Percentiles rank a stretch among this genome's conserved stretches.
Conservation (phyloP, 2,113 vertebrate species). For the Brachionichthys hirsutus region DNA sequence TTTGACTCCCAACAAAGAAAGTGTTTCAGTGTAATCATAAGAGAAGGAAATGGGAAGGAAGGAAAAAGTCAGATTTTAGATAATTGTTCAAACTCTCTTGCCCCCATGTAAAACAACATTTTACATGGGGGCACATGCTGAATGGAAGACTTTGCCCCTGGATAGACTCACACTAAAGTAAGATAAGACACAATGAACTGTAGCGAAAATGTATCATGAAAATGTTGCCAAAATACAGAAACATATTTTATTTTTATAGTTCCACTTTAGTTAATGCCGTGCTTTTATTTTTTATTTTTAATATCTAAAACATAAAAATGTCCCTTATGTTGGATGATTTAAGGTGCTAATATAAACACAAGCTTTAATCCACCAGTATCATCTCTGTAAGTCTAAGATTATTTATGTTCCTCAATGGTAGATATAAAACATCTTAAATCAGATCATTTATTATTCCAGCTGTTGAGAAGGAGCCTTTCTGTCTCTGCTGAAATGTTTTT, state of each 20-base stretch:
- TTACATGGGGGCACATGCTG: not conserved
- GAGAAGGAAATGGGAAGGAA: not conserved
- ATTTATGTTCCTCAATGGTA: conserved; percentile 49
- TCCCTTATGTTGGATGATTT: conserved; percentile 32
- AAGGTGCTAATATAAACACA: conserved; percentile 27
- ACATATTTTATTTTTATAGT: not conserved
- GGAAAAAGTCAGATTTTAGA: not conserved
- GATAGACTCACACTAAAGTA: conserved; percentile 8
- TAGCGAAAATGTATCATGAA: not conserved
- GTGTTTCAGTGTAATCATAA: too few relatives aligned
- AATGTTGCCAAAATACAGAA: conserved; percentile 14
- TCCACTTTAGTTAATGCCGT: not conserved
- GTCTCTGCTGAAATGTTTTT: conserved; percentile 72
- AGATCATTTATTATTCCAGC: conserved; percentile 75
- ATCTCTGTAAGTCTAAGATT: conserved; percentile 30
- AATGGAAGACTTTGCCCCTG: not conserved
- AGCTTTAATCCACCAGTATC: conserved; percentile 17
- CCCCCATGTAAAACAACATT: conserved; percentile 2
- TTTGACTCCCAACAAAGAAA: too few relatives aligned
- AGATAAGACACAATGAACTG: not conserved
- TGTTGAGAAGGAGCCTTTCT: conserved; percentile 61
- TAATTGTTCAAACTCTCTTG: not conserved
- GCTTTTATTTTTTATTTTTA: conserved; percentile 4
- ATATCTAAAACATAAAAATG: conserved; percentile 12
- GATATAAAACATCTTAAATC: conserved; percentile 65